Base-by-base conservation (phyloP, 2,888 invertebrate species). In the Eudasyphora cyanicolor region DNA sequence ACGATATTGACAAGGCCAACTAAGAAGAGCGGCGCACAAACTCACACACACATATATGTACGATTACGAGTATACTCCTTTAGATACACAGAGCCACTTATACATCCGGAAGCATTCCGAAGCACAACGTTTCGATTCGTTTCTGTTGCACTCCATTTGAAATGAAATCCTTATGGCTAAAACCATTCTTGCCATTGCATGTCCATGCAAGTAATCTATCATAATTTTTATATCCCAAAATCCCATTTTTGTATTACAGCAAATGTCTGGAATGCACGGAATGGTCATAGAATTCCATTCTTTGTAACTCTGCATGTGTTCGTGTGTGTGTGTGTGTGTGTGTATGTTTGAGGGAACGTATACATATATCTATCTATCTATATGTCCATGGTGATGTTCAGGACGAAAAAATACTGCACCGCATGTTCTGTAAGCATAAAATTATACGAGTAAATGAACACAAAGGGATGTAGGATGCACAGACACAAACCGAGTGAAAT, bases 221-320 rank as follows among this genome's bases (percentile, higher is more conserved):
- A 89, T 89, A 89, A 90, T 89, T 89, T 90, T 89, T 89, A 89
- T 89, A 89, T 89, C 89, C 89, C 88, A 89, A 89, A 89, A 89
- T 89, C 89, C 90, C 87, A 89, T 90, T 89, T 89, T 89, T 86
- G 87, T 89, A 89, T 89, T 89, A 90, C 87, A 87, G 88, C 86
- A 88, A 89, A 90, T 89, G 90, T 88, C 88, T 89, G 87, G 87
- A 87, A 89, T 70, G 38, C 14, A 35, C 60, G 60, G 69, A 75
- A 79, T 69, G 69, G 54, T 67, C 74, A 74, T 89, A 89, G 88
- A 89, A 89, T 32, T 27, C 32, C 29, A 64, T 51, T 51, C 32
- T 49, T 14, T 79, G 62, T 38, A 62, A 19, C n/a, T 78, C 76
- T 71, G 80, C 79, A 64, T 79, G 62, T 17, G 51, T 75, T 14